Base-by-base conservation (phyloP, 2,797 vertebrate genomes). In the Eutrigla gurnardus region DNA sequence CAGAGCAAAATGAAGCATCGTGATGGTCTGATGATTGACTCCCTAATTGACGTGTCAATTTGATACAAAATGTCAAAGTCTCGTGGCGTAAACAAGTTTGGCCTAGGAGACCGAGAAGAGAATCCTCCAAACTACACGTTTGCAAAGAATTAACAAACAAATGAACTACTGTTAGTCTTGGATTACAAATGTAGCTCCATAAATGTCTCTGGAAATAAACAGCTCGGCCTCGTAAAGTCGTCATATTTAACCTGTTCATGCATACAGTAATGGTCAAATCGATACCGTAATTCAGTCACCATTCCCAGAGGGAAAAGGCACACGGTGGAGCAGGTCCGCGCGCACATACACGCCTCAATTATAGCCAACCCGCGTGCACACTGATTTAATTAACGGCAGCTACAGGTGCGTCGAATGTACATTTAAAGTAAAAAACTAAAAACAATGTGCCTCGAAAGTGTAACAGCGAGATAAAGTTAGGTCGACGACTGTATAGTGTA, bases 401-500 rank as follows among this genome's bases (percentile, higher is more conserved):
- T 18, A 84, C 88, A 86, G 83, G 86, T 84, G 87, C 72, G 65
- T 77, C 18, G 7, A 47, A 65, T 46, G 32, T 8, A 33, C 17
- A 54, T 66, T 72, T 33, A 53, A 53, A 62, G 37, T 49, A n/a
- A 52, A 43, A 47, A 8, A 62, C 62, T 6, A 36, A 1, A 13
- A 15, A 52, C 8, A 45, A 25, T 1, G 45, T 53, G 73, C 45
- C 17, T 25, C 40, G 33, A 39, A 18, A n/a, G 72, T 78, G 75
- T n/a, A 37, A 46, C 57, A 58, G 35, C 55, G 73, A 58, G 75
- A 75, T 35, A 73, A 69, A 66, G 63, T 60, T 49, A 77, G 65
- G 45, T 7, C 59, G 77, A 73, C 75, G 85, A 70, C 77, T 63
- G 79, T 80, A 49, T 25, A 6, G 67, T 78, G 89, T 92, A 93